Base-by-base conservation (phyloP, 2,113 vertebrate genomes). In the Malurus cyaneus region DNA sequence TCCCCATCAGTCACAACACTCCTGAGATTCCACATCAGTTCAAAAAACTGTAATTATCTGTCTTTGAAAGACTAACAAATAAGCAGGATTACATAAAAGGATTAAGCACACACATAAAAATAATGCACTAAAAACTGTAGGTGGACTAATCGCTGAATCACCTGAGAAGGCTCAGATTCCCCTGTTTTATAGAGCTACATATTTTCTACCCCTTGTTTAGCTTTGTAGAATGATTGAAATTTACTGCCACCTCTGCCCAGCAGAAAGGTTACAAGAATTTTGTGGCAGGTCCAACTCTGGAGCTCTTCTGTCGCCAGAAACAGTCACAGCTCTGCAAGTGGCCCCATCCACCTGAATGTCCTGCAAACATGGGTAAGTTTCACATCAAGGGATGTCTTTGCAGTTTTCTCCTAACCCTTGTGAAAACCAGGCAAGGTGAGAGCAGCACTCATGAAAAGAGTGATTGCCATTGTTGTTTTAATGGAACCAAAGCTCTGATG, bases 131-230 rank as follows among this genome's bases (percentile, higher is more conserved):
- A 92, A 90, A 90, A 21, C 15, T 59, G 56, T 39, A 56, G 50
- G 36, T 86, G 46, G 46, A 64, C 42, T 78, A 78, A 84, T 23
- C 16, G 42, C 44, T 57, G 39, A 78, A 79, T 71, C 18, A 60
- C 31, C 5, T 16, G 1, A 56, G 60, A 87, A 72, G n/a, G 36
- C 44, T 71, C 49, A 72, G 79, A 65, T 46, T 65, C 29, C n/a
- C 34, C 23, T 47, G 9, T 34, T 62, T 67, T n/a, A 32, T 0
- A 53, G 14, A 87, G 41, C 41, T 41, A 23, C 0, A 0, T 31
- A 18, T 76, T 84, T 89, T 67, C 42, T 66, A 46, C 25, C 12
- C 32, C 25, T 80, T 70, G 18, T 73, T 92, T 60, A 70, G 44
- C 49, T 71, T 25, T 18, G 29, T 13, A 29, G 61, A 92, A 72